Evolutionary conservation across 2,888 invertebrate genomes (phyloP), one percentile per base, ranked within the genome.

Genomic region (Drosophila austrosaltans): DNA sequence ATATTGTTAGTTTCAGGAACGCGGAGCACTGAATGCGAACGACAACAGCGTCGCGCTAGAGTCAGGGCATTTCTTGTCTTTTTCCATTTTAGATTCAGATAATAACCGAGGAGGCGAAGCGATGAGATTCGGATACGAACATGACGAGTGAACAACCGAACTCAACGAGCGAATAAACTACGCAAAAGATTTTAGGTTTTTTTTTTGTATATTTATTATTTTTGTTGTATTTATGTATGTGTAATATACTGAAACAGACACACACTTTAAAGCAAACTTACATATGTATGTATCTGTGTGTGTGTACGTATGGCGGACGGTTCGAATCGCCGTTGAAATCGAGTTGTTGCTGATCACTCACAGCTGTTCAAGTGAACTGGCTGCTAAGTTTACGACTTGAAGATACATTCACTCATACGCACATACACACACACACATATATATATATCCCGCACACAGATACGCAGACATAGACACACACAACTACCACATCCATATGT

Each of bases 301-400:
- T 57, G 44, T 60, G 39, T 57, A 48, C 40, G 53, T 62, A 36
- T 62, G 10, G 30, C 25, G 61, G 48, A 72, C 59, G 48, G 58
- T 70, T 59, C 77, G 25, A 48, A 48, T 25, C 48, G 48, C 84
- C 84, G 81, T 76, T 70, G 79, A 78, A 73, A 76, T 81, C 81
- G 78, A 73, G 79, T 83, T 79, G 63, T 69, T 71, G 78, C 78
- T 81, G 82, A 82, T 82, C 84, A 75, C 81, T 81, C 83, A 82
- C 82, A 82, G 82, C 82, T 82, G 82, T 82, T 82, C 81, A 83
- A 82, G 84, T 86, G 82, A 83, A 82, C 87, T 81, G 82, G 75
- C 72, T 78, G 76, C 70, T 71, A 81, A 81, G 78, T 82, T 85
- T 82, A 85, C 62, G 79, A 76, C 60, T 81, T 72, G 74, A 83